Evolutionary conservation across 2,888 invertebrate species (phyloP), one percentile per base, ranked within the genome.

Genomic region (Torymus texanus): DNA sequence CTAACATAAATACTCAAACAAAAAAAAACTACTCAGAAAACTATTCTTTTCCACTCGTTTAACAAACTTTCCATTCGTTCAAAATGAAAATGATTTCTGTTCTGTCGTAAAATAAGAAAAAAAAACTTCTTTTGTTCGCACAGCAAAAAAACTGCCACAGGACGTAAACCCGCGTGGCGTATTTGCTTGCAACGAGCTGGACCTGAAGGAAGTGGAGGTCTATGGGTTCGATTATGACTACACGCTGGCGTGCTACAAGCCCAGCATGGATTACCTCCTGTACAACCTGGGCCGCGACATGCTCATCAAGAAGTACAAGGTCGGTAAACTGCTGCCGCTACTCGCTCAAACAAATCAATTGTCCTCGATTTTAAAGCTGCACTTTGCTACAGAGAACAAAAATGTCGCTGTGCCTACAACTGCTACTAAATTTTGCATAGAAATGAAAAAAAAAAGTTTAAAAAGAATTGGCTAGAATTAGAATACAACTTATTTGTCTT

Each of bases 161-260:
- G 95, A 97, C 92, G 97, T 97, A 0, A 95, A 97, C 88, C 93
- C 95, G 0, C 92, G 93, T 85, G 97, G 96, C 59, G 97, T 99
- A 2, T 99, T 98, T 91, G 97, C 98, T 13, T 98, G 98, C 91
- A 99, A 99, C 91, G 98, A 98, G 88, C 92, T 98, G 78, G 96
- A 98, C 90, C 91, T 99, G 73, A 93, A 95, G 82, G 96, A 97
- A 90, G 96, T 99, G 59, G 94, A 96, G 87, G 97, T 98, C 0
- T 98, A 98, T 92, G 97, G 99, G 61, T 99, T 99, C 92, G 99
- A 99, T 91, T 99, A 99, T 92, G 99, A 99, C 90, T 99, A 99
- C 90, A 99, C 99, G 0, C 90, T 99, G 86, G 98, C 98, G 0
- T 96, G 97, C 86, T 99, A 99, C 90, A 97, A 97, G 87, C 95